These are phyloP conservation scores for Agapornis roseicollis DNA, from an alignment of 2,113 vertebrate genomes.

Conservation along the genomic window DNA sequence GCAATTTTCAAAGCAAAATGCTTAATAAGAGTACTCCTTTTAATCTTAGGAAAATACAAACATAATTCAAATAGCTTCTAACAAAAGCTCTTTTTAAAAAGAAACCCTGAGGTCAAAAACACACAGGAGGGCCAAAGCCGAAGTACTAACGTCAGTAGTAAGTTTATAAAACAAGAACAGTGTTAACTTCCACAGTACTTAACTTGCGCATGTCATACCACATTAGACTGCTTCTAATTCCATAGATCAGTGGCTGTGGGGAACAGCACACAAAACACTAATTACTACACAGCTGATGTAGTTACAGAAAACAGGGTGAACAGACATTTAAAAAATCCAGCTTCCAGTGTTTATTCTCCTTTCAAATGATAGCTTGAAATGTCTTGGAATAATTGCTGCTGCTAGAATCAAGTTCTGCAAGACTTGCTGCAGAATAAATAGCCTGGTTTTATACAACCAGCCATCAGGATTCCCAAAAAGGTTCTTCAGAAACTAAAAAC, in stretches of 20 bases:
- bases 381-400: background rate
- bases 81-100: slow-evolving; percentile 67
- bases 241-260: slow-evolving; percentile 35
- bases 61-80: slow-evolving; percentile 64
- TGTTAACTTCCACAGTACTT: slow-evolving; percentile 54
- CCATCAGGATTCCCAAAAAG: background rate
- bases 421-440: background rate
- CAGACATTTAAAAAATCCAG: background rate
- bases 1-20: slow-evolving; percentile 54
- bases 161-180: slow-evolving; percentile 66
- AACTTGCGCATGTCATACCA: slow-evolving; percentile 50
- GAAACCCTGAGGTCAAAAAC: slow-evolving; percentile 57
- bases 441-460: background rate
- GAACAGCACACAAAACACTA: slow-evolving; percentile 29
- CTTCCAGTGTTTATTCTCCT: background rate
- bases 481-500: background rate
- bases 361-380: background rate
- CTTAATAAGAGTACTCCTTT: slow-evolving; percentile 51
- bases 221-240: slow-evolving; percentile 56
- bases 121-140: slow-evolving; percentile 36
- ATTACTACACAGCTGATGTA: slow-evolving; percentile 23
- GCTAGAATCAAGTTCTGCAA: background rate
- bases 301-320: background rate
- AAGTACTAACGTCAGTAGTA: slow-evolving; percentile 49
- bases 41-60: slow-evolving; percentile 59